These are phyloP conservation scores for Nyctereutes procyonoides DNA, from an alignment of 2,113 vertebrate species.

Conservation along the genomic window DNA sequence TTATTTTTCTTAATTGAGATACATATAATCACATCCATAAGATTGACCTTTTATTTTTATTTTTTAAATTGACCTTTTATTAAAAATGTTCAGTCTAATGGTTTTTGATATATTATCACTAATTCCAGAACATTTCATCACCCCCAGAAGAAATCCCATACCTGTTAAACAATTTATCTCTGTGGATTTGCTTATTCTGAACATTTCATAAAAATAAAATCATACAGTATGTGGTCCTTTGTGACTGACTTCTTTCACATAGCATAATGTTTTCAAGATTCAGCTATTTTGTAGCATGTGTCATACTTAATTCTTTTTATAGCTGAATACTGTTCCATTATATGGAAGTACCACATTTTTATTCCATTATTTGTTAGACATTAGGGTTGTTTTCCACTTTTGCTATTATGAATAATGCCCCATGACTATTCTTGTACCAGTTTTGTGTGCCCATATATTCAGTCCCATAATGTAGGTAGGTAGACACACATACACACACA, in stretches of 20 bases:
- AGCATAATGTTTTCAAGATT: slow-evolving; percentile 32
- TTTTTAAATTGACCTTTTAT: background rate
- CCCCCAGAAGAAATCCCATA: background rate
- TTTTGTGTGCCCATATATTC: background rate
- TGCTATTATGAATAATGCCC: background rate
- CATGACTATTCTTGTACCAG: background rate
- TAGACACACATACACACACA: background rate
- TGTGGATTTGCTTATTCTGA: slow-evolving; percentile 40
- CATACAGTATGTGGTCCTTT: background rate
- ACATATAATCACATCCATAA: background rate
- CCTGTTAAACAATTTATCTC: background rate
- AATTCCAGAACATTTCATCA: slow-evolving; percentile 23
- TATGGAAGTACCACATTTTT: background rate
- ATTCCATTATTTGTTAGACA: background rate
- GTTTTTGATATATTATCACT: background rate
- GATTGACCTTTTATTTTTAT: background rate
- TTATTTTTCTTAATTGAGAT: slow-evolving; percentile 15
- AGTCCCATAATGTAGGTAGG: background rate
- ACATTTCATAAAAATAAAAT: slow-evolving; percentile 17
- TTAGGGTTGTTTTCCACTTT: slow-evolving; percentile 3
- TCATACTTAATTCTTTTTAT: background rate
- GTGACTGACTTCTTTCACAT: background rate
- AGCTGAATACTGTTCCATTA: background rate
- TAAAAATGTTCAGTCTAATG: background rate
- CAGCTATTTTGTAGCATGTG: background rate